Base-by-base conservation (phyloP, 2,888 invertebrate genomes). In the Apotomis betuletana region DNA sequence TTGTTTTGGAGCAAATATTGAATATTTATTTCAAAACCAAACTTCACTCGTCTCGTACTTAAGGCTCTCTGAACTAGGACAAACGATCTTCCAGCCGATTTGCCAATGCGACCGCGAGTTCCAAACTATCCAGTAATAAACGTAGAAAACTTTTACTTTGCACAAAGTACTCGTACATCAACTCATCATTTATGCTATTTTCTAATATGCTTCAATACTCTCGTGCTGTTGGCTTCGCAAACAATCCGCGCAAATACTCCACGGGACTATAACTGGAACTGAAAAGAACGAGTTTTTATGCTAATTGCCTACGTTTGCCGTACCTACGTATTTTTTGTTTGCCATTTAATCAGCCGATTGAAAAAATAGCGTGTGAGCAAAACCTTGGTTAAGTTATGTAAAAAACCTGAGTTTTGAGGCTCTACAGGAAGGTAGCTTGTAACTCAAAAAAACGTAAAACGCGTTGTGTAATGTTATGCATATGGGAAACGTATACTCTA, bases 171-270 rank as follows among this genome's bases (percentile, higher is more conserved):
- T 51, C 9, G 38, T 46, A 57, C 38, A 57, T 15, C 10, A 69
- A 49, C 38, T 69, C 51, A n/a, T 55, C 60, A 54, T 65, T 55
- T 60, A 41, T 58, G n/a, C 70, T 49, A 49, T 49, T 49, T 49
- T 46, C 38, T 41, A 55, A 59, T 67, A 61, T n/a, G 27, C 27
- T 38, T 67, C 54, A 9, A 70, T 51, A 27, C 41, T 58, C 46
- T n/a, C 12, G 15, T 58, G 52, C 58, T 67, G 41, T 61, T 61
- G 49, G 60, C 61, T 70, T 41, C 15, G 60, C 49, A 70, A 70
- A 70, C 67, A 70, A 46, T 36, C 59, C 55, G 49, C 41, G 69
- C 63, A 54, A 70, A 70, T 49, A 71, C 55, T 64, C 51, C 36
- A 70, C 54, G 36, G 15, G 49, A 27, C 12, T 70, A 52, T 54